phyloP scores from a whole-genome alignment of 2,888 invertebrate species.

The Melipona beecheii region DNA sequence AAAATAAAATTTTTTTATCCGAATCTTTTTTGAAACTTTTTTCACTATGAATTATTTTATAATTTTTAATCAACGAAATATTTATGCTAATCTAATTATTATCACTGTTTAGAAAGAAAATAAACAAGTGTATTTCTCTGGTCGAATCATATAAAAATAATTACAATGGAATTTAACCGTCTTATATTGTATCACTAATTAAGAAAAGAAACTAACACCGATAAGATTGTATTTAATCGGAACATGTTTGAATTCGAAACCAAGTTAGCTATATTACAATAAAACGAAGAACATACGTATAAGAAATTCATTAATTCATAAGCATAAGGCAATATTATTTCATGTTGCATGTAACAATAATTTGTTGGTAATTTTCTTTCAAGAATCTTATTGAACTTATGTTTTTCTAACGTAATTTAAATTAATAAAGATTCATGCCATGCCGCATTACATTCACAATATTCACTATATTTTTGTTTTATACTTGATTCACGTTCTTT shows the following conservation, averaged over 20 bases:
- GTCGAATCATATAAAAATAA: slow-evolving; percentile 1
- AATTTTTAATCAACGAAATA: not conserved
- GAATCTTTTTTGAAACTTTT: not conserved
- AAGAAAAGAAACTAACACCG: slow-evolving; percentile 23
- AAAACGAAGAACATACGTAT: not conserved
- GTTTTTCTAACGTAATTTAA: not conserved
- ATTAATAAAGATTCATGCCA: not conserved
- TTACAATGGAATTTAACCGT: slow-evolving; percentile 7
- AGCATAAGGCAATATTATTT: not conserved
- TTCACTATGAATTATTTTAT: not conserved
- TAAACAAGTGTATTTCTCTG: not conserved
- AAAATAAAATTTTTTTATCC: not conserved
- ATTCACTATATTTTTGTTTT: not conserved
- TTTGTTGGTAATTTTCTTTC: not conserved
- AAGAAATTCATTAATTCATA: not conserved
- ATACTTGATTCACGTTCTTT: not conserved
- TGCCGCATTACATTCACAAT: not conserved
- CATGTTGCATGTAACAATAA: not conserved
- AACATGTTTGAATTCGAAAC: slow-evolving; percentile 12
- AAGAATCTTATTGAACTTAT: not conserved
- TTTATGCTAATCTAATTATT: not conserved
- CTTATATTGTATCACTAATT: slow-evolving; percentile 20
- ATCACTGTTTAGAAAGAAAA: not conserved
- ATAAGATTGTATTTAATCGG: slow-evolving; percentile 47
- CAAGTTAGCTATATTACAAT: not conserved